Evolutionary conservation across 2,113 vertebrate genomes (phyloP), one percentile per base, ranked within the genome.

Genomic region (Gymnobelideus leadbeateri): DNA sequence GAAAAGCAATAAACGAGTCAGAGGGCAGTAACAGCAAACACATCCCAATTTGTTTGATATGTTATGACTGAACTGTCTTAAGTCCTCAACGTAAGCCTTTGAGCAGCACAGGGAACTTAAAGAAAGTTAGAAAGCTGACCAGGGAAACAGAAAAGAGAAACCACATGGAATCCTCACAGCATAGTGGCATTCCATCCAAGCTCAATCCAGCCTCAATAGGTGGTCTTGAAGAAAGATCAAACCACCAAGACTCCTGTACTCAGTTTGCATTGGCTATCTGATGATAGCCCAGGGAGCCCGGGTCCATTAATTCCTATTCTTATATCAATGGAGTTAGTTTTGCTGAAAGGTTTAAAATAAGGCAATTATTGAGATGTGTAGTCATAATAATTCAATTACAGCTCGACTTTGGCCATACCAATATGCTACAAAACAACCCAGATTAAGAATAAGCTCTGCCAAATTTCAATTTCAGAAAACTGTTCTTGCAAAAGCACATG

Each of bases 401-500:
- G 49, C 8, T 19, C 68, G 94, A 55, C 90, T 91, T 93, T 49
- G 95, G 51, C 43, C 90, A 90, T 91, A 95, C 94, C 47, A 91
- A 90, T 91, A 89, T 49, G 24, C 14, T 93, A 50, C 16, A 96
- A 61, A 93, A 53, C 52, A 55, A 90, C 47, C 25, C 57, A 89
- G 57, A 53, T 43, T 92, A 90, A 52, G 84, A 55, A 77, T 91
- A 25, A 49, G 92, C 52, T 31, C 21, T 91, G n/a, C 3, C 90
- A 57, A 94, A 95, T 77, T 95, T 95, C 28, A 94, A 55, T 90
- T 95, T 94, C 91, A 94, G 46, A 93, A 95, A 52, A 94, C 51
- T 95, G 0, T 95, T 94, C 49, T 93, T 55, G 46, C 5, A 52
- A 91, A 94, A 90, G 37, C 92, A 95, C 26, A 95, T 93, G 96